Base-by-base conservation (phyloP, 1,140 invertebrate genomes). In the Eumaeus atala region DNA sequence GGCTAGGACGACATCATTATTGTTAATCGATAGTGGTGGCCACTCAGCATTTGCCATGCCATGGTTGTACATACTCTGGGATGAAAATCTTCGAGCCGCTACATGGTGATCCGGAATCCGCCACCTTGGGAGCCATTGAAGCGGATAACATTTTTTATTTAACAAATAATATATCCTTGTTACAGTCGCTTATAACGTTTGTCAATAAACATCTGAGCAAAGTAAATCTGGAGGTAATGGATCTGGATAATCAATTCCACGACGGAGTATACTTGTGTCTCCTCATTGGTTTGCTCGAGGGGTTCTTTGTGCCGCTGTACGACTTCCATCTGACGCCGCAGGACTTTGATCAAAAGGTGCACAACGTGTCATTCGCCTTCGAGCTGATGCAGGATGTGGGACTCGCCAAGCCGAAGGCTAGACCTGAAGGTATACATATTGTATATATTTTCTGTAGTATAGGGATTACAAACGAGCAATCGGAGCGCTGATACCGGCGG, bases 161-260 rank as follows among this genome's bases (percentile, higher is more conserved):
- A 9, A 11, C 12, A 37, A 9, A 18, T 3, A 34, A 3, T 40
- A 14, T 51, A 17, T 59, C 74, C 77, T 70, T 64, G 54, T 89
- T 91, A 58, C 78, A 95, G 92, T 97, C 96, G 3, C 83, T 99
- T 51, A 92, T 99, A 0, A 97, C 97, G 9, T 99, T 99, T 89
- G 98, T 98, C 0, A 99, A 99, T 84, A 99, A 99, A 83, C 97
- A 99, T 79, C 87, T 99, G 67, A 96, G 95, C 76, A 99, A 98
- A 88, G 92, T 99, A 48, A 99, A 99, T 76, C 89, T 99, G 58
- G 97, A 99, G 88, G 96, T 99, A 1, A 91, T 89, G 44, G 97
- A 99, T 81, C 84, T 99, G 57, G 97, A 99, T 64, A 93, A 90
- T 4, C 97, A 99, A 83, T 99, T 99, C 80, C 95, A 97, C 77